Base-by-base conservation (phyloP, 2,888 invertebrate species). In the Caenorhabditis panamensis region DNA sequence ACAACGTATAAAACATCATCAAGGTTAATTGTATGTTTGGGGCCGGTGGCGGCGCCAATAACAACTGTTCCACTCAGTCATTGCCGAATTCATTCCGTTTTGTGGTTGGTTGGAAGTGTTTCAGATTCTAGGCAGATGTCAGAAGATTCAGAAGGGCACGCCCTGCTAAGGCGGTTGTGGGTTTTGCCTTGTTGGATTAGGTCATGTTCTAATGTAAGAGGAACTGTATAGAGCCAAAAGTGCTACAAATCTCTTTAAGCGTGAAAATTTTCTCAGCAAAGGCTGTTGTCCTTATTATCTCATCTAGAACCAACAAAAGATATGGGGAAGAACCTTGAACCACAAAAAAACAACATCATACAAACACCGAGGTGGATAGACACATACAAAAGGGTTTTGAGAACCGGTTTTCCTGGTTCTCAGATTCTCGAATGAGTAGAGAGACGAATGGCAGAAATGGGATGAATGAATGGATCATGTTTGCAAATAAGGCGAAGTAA, bases 311-410 rank as follows among this genome's bases (percentile, higher is more conserved):
- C n/a, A n/a, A n/a, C n/a, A n/a, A n/a, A 16, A 26, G 22, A 20
- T 59, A 4, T 18, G 22, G 31, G 66, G 59, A 72, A 81, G 76
- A 76, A 68, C 75, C 71, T 67, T 71, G 63, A 71, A 76, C 73
- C 41, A 24, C 24, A 26, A 66, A 66, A 63, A 66, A 66, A 64
- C 54, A 63, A 56, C 64, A 64, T 51, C 63, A 62, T 62, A 63
- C 63, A 73, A 73, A 73, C 64, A 73, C 28, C 54, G 71, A 13
- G 62, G 62, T 62, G 71, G 73, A 73, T 73, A 73, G 72, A 41
- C 18, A 47, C 47, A 18, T 47, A 47, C 47, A 47, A 18, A 4
- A 31, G 9, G 4, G 51, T 72, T 54, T 72, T 72, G 53, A 49
- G 41, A 72, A 72, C 71, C 71, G 71, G 71, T 72, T 72, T 53